These are phyloP conservation scores for Caenorhabditis angaria DNA, from an alignment of 2,888 invertebrate genomes.

Conservation along the genomic window DNA sequence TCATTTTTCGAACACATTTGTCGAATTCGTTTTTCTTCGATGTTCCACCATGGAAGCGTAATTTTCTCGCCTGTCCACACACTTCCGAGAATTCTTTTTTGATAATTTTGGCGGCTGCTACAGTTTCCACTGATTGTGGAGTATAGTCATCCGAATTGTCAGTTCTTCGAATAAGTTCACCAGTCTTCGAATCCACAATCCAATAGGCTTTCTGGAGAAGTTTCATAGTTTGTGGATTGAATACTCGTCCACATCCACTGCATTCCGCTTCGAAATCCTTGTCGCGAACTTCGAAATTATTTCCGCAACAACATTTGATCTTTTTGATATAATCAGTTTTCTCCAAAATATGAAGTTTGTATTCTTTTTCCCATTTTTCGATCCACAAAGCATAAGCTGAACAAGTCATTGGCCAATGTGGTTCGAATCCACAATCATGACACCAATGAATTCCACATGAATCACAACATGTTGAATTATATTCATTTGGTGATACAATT, in stretches of 20 bases:
- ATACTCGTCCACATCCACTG: constrained; percentile 39
- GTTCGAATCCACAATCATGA: constrained; percentile 47
- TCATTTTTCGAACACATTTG: constrained; percentile 36
- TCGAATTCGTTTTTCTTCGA: constrained; percentile 36
- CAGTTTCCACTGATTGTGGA: constrained; percentile 21
- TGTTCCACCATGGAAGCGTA: constrained; percentile 17
- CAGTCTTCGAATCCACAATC: constrained; percentile 22
- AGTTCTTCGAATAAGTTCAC: constrained; percentile 12
- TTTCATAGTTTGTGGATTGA: constrained; percentile 40
- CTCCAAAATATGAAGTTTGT: constrained; percentile 29
- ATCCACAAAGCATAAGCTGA: constrained; percentile 44
- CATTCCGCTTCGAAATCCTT: constrained; percentile 33
- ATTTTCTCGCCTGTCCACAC: constrained; percentile 36
- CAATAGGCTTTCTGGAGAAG: constrained; percentile 31
- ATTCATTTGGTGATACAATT: constrained; percentile 28
- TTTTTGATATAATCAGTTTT: constrained; percentile 26
- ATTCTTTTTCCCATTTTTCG: constrained; percentile 51
- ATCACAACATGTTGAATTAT: constrained; percentile 31
- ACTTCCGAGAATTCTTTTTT: constrained; percentile 39
- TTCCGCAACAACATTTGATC: constrained; percentile 33
- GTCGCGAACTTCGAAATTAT: constrained; percentile 29
- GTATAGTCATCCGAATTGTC: constrained; percentile 14
- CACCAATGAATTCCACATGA: constrained; percentile 56
- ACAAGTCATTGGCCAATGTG: constrained; percentile 63
- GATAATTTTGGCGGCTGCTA: constrained; percentile 33